Conservation (phyloP, 2,797 vertebrate genomes). For the Spinus pinus region DNA sequence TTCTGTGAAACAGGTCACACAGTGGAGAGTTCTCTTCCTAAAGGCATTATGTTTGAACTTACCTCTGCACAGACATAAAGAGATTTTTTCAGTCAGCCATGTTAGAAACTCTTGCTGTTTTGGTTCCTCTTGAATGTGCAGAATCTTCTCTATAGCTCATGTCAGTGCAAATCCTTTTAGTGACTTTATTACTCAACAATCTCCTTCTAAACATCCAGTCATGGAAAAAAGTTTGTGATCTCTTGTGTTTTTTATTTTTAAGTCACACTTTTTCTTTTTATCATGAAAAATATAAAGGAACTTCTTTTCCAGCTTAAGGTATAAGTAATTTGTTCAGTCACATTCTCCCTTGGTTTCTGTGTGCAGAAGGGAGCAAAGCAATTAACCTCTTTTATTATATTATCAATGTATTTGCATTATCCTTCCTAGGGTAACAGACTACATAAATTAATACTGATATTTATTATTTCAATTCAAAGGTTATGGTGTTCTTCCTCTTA, state of each 20-base stretch:
- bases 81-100: neutral
- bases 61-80: neutral
- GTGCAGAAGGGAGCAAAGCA: neutral
- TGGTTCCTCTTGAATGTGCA: neutral
- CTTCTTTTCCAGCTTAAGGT: neutral
- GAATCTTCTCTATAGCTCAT: neutral
- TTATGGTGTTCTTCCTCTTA: neutral
- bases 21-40: neutral
- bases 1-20: neutral
- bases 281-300: neutral
- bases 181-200: neutral
- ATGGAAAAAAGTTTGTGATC: neutral
- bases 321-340: neutral
- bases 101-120: neutral
- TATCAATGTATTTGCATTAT: neutral
- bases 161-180: neutral
- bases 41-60: neutral
- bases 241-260: neutral
- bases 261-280: neutral
- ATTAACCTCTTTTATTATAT: slow-evolving; percentile 5
- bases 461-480: slow-evolving; percentile 3
- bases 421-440: neutral
- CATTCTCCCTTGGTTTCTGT: neutral
- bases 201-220: neutral
- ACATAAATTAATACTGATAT: neutral